Conservation (phyloP, 1,140 invertebrate species). For the Megalonaias nervosa region DNA sequence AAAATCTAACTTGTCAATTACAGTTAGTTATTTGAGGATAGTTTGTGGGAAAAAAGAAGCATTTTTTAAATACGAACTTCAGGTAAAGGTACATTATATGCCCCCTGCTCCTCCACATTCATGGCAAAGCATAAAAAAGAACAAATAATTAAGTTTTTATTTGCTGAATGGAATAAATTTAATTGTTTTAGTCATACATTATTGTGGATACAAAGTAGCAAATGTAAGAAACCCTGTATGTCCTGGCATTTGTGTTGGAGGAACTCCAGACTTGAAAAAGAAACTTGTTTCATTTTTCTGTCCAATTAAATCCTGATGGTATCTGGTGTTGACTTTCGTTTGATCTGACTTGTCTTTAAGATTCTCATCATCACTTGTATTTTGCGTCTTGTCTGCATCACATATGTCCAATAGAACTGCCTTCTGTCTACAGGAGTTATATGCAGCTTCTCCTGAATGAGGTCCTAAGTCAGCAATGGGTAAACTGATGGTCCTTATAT, state of each 20-base stretch:
- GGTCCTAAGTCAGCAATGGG: conserved; percentile 72
- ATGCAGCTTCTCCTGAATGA: conserved; percentile 1
- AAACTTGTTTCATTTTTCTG: conserved; percentile 39
- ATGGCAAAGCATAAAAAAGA: too few relatives aligned
- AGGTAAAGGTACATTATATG: too few relatives aligned
- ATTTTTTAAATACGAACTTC: too few relatives aligned
- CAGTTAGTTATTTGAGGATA: too few relatives aligned
- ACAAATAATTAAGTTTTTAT: too few relatives aligned
- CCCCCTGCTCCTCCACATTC: too few relatives aligned
- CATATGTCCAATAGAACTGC: neutral
- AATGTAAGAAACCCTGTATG: conserved; percentile 97
- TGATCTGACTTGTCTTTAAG: neutral
- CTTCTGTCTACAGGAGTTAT: neutral
- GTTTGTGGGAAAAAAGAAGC: too few relatives aligned
- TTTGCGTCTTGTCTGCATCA: neutral
- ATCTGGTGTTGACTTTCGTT: conserved; percentile 14
- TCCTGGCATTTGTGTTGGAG: conserved; percentile 82
- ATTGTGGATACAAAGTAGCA: conserved; percentile 76
- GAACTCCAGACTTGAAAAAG: conserved; percentile 78
- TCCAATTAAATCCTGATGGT: conserved; percentile 40
- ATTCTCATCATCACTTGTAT: conserved; percentile 3
- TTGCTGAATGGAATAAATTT: too few relatives aligned
- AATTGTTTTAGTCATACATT: neutral
- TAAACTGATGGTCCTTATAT: conserved; percentile 82
- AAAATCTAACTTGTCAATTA: too few relatives aligned